phyloP scores from a whole-genome alignment of 1,140 invertebrate genomes.

The Gonioctena quinquepunctata region DNA sequence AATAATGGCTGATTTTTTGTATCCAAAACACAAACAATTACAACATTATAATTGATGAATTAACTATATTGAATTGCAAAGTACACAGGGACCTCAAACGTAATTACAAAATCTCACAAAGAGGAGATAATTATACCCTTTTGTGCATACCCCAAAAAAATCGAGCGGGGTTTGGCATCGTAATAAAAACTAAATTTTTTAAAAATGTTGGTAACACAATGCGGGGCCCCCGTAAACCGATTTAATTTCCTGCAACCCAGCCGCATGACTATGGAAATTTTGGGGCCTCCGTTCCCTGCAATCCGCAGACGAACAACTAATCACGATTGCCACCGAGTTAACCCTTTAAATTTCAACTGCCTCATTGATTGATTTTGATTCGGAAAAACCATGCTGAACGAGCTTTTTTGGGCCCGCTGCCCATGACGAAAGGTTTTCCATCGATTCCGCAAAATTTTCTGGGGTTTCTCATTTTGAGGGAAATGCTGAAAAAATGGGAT shows the following conservation, averaged over 20 bases:
- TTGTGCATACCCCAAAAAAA: slow-evolving; percentile 5
- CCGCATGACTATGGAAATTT: slow-evolving; percentile 53
- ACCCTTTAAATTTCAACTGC: slow-evolving; percentile 53
- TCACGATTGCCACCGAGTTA: slow-evolving; percentile 48
- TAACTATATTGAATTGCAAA: slow-evolving; percentile 17
- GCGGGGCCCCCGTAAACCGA: slow-evolving; percentile 48
- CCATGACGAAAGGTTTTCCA: too few relatives aligned
- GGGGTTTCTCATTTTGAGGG: too few relatives aligned
- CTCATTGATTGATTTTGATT: slow-evolving; percentile 43
- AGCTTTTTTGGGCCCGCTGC: too few relatives aligned
- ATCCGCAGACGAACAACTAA: slow-evolving; percentile 45
- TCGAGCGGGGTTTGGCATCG: slow-evolving; percentile 21
- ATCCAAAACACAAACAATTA: slow-evolving; percentile 1
- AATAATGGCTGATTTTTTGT: background rate
- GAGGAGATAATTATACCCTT: background rate
- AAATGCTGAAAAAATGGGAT: too few relatives aligned
- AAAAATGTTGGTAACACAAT: slow-evolving; percentile 50
- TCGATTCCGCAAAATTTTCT: too few relatives aligned
- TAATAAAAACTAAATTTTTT: slow-evolving; percentile 51
- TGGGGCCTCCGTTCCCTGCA: too few relatives aligned
- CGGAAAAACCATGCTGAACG: background rate
- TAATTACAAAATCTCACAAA: slow-evolving; percentile 4
- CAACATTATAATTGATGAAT: slow-evolving; percentile 11
- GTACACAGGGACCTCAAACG: background rate
- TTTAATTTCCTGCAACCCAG: slow-evolving; percentile 51